A percentile compares a stretch with the other conserved stretches of the same genome.
phyloP scores from a whole-genome alignment of 2,888 invertebrate genomes.

The Tipula lateralis region DNA sequence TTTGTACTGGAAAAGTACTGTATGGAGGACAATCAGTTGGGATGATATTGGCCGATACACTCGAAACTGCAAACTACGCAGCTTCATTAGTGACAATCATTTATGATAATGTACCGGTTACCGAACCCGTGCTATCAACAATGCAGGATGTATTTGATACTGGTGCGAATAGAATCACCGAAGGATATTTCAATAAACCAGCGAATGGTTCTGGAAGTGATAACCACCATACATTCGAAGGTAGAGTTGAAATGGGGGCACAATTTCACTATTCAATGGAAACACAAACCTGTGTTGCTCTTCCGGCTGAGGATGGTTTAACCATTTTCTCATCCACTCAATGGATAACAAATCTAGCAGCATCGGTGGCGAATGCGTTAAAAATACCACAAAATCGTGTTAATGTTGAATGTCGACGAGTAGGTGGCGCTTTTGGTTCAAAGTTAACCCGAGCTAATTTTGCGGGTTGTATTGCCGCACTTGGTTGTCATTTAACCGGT shows the following conservation, averaged over 20 bases:
- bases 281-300: conserved; percentile 57
- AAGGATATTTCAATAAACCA: conserved; percentile 33
- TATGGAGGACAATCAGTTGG: conserved; percentile 46
- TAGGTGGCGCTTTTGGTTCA: conserved; percentile 65
- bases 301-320: conserved; percentile 64
- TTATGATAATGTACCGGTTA: conserved; percentile 42
- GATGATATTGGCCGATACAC: conserved; percentile 58
- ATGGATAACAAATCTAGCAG: conserved; percentile 55
- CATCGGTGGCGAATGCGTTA: conserved; percentile 53
- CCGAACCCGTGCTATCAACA: conserved; percentile 39
- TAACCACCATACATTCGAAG: conserved; percentile 49
- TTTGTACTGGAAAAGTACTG: conserved; percentile 30
- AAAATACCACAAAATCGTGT: conserved; percentile 57
- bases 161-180: conserved; percentile 32
- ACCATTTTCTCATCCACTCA: conserved; percentile 60
- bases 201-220: conserved; percentile 37
- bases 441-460: conserved; percentile 59
- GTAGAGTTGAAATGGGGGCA: conserved; percentile 52
- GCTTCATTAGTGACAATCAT: conserved; percentile 53
- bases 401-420: conserved; percentile 57
- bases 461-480: conserved; percentile 58
- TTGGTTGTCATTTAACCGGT: conserved; percentile 57
- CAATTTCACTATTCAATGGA: conserved; percentile 72
- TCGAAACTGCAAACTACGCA: conserved; percentile 54
- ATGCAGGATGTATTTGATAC: conserved; percentile 49